Conservation (phyloP, 2,888 invertebrate species). For the Cistogaster globosa region DNA sequence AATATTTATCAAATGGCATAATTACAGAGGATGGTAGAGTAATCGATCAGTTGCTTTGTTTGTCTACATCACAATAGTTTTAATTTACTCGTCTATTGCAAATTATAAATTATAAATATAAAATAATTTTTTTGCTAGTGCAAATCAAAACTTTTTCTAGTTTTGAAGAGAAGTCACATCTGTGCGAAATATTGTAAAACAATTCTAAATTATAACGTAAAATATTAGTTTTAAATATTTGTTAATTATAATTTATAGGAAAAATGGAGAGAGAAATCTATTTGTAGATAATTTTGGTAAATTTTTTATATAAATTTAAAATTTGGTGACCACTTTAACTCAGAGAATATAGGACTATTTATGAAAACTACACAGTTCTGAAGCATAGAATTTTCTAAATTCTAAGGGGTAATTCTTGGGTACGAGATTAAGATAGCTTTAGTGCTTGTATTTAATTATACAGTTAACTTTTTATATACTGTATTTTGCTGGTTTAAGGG, state of each 20-base stretch:
- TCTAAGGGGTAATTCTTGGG: too few species aligned
- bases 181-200: slow-evolving; percentile 56
- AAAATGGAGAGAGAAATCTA: not conserved
- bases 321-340: too few species aligned
- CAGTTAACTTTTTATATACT: too few species aligned
- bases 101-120: slow-evolving; percentile 46
- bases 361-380: too few species aligned
- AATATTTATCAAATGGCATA: slow-evolving; percentile 64
- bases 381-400: too few species aligned
- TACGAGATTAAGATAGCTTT: too few species aligned
- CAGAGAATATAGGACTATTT: too few species aligned
- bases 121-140: slow-evolving; percentile 25
- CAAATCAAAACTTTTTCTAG: slow-evolving; percentile 14
- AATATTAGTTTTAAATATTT: slow-evolving; percentile 46
- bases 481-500: too few species aligned
- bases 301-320: too few species aligned
- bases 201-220: slow-evolving; percentile 61
- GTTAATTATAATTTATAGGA: not conserved
- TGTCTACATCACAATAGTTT: not conserved
- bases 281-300: too few species aligned
- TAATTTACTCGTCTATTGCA: slow-evolving; percentile 4
- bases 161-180: slow-evolving; percentile 62
- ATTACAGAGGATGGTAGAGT: slow-evolving; percentile 55
- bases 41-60: not conserved
- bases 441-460: too few species aligned